A percentile compares a stretch with the other conserved stretches of the same genome.
These are phyloP conservation scores for Bombylius major DNA, from an alignment of 2,888 invertebrate genomes.

Conservation along the genomic window DNA sequence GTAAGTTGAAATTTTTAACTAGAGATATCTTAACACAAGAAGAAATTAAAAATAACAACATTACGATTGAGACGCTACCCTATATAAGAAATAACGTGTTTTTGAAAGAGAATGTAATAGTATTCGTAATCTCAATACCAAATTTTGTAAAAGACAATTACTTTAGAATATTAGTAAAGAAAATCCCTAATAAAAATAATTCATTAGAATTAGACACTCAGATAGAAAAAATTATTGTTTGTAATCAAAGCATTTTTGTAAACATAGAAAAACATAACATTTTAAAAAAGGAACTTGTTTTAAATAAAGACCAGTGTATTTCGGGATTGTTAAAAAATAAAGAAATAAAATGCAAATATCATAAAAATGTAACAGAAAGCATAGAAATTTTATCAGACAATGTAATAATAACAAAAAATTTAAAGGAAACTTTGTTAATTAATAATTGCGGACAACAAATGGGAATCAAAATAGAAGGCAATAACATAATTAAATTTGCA, in stretches of 20 bases:
- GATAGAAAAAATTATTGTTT: neutral
- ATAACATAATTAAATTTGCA: neutral
- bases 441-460: too few relatives aligned
- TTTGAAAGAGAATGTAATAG: neutral
- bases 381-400: neutral
- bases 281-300: neutral
- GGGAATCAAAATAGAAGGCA: neutral
- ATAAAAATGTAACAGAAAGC: neutral
- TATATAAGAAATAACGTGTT: neutral
- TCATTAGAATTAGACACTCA: constrained; percentile 3
- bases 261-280: neutral
- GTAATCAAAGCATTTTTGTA: neutral
- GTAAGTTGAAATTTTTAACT: neutral
- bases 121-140: constrained; percentile 4
- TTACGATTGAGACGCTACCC: too few relatives aligned
- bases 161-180: constrained; percentile 1
- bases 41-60: constrained; percentile 1
- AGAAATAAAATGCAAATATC: neutral
- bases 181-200: constrained; percentile 4
- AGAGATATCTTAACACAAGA: constrained; percentile 2
- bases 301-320: neutral
- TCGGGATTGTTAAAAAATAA: neutral
- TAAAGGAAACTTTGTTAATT: neutral
- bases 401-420: neutral
- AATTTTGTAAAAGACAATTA: neutral